Evolutionary conservation across 1,140 invertebrate species (phyloP).

Genomic region (Bombus difficillimus): DNA sequence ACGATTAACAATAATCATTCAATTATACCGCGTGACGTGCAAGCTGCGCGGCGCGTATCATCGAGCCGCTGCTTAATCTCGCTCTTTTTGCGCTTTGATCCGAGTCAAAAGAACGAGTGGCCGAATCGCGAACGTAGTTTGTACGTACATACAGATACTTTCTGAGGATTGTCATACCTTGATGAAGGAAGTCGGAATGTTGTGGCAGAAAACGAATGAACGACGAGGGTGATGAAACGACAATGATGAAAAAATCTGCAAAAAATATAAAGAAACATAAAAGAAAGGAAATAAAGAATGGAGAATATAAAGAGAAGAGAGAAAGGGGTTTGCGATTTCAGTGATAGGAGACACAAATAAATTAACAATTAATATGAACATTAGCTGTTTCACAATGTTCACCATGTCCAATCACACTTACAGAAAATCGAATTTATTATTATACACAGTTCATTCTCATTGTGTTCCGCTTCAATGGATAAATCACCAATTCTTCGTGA

Average conservation of each 20-base stretch:
- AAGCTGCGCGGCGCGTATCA: conserved; percentile 33
- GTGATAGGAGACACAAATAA: background rate
- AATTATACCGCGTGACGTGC: conserved; percentile 72
- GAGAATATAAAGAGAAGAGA: too few relatives aligned
- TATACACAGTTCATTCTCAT: background rate
- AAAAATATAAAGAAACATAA: background rate
- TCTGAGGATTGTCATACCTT: background rate
- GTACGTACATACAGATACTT: background rate
- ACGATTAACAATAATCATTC: conserved; percentile 73
- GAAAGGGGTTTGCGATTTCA: background rate
- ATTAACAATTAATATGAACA: background rate
- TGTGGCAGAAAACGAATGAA: background rate
- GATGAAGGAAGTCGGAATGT: background rate
- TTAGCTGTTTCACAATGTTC: background rate
- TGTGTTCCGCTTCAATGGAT: background rate
- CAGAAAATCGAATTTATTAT: background rate
- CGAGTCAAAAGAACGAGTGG: conserved; percentile 1
- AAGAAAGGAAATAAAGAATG: too few relatives aligned
- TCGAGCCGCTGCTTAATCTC: background rate
- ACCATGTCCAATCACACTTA: background rate
- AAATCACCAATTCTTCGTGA: background rate
- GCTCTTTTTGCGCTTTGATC: conserved; percentile 32
- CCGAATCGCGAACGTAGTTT: background rate
- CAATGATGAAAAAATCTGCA: background rate
- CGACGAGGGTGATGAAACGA: background rate